Conservation (phyloP, 2,888 invertebrate genomes). For the Drosophila anomalata region DNA sequence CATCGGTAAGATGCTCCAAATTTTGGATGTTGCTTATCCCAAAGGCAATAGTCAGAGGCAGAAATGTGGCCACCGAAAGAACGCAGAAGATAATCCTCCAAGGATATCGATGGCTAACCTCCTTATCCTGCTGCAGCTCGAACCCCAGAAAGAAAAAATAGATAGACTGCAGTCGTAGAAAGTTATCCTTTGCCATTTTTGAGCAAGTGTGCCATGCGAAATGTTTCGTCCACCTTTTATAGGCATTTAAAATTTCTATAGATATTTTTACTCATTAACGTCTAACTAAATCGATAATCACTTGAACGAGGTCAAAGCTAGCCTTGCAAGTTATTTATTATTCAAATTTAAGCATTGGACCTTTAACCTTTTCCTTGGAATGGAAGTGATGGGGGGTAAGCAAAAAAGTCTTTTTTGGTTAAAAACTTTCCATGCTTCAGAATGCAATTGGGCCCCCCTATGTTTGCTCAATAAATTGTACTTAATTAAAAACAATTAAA, state of each 20-base stretch:
- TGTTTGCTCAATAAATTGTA: conserved; percentile 77
- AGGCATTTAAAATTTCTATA: not conserved
- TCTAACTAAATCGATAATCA: conserved; percentile 29
- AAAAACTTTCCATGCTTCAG: conserved; percentile 9
- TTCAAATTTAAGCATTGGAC: conserved; percentile 6
- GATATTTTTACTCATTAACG: conserved; percentile 15
- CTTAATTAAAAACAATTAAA: conserved; percentile 82
- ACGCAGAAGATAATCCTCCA: conserved; percentile 28
- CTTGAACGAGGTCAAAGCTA: conserved; percentile 1
- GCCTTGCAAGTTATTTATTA: conserved; percentile 12
- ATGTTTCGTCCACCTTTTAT: conserved; percentile 8
- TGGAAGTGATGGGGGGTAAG: not conserved
- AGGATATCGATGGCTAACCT: not conserved
- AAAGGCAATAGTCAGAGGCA: conserved; percentile 37
- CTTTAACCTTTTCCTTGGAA: not conserved
- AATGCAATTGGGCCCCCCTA: conserved; percentile 7
- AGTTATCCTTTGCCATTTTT: conserved; percentile 49
- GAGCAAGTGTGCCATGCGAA: conserved; percentile 10
- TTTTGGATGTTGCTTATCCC: conserved; percentile 35
- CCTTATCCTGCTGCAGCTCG: conserved; percentile 3
- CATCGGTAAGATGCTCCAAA: conserved; percentile 38
- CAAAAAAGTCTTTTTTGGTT: not conserved
- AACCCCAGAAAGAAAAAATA: conserved; percentile 36
- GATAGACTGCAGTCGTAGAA: conserved; percentile 43
- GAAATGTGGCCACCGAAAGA: conserved; percentile 22